These are phyloP conservation scores for Rhodophaea formosa DNA, from an alignment of 2,888 invertebrate genomes.

Conservation along the genomic window DNA sequence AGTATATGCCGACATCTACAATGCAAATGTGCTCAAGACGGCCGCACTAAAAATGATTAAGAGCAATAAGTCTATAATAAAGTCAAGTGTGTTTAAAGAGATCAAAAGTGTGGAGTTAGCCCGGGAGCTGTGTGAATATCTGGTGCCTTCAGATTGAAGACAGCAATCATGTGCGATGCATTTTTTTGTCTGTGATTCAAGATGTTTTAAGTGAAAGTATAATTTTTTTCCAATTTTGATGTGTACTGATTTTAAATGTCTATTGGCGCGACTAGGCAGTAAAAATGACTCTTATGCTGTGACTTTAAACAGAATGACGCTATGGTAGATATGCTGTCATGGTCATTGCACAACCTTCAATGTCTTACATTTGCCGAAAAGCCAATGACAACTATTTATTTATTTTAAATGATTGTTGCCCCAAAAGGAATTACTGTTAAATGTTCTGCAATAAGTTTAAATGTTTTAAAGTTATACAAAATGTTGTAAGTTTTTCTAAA, in stretches of 20 bases:
- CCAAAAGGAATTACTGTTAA: not conserved
- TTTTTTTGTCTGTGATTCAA: too few species aligned
- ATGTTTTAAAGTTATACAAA: not conserved
- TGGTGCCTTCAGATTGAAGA: slow-evolving; percentile 32
- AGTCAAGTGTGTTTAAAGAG: slow-evolving; percentile 51
- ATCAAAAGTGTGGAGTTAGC: slow-evolving; percentile 56
- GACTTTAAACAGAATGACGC: too few species aligned
- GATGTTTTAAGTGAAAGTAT: too few species aligned
- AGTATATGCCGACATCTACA: slow-evolving; percentile 60
- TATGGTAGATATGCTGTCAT: too few species aligned
- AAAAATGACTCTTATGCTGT: too few species aligned
- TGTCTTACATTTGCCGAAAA: too few species aligned
- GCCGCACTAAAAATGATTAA: slow-evolving; percentile 63
- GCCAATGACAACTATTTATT: too few species aligned
- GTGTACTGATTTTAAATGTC: too few species aligned
- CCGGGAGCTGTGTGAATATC: slow-evolving; percentile 55
- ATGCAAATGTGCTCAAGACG: slow-evolving; percentile 53
- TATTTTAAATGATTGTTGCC: not conserved
- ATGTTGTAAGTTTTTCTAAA: not conserved
- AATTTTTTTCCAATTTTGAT: too few species aligned
- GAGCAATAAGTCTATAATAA: slow-evolving; percentile 46
- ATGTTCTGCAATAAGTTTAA: not conserved
- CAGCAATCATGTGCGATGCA: too few species aligned
- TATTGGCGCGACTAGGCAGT: too few species aligned
- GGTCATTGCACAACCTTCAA: too few species aligned